A percentile compares a stretch with the other conserved stretches of the same genome.
These are phyloP conservation scores for Potorous gilbertii DNA, from an alignment of 2,797 vertebrate species.

Conservation along the genomic window DNA sequence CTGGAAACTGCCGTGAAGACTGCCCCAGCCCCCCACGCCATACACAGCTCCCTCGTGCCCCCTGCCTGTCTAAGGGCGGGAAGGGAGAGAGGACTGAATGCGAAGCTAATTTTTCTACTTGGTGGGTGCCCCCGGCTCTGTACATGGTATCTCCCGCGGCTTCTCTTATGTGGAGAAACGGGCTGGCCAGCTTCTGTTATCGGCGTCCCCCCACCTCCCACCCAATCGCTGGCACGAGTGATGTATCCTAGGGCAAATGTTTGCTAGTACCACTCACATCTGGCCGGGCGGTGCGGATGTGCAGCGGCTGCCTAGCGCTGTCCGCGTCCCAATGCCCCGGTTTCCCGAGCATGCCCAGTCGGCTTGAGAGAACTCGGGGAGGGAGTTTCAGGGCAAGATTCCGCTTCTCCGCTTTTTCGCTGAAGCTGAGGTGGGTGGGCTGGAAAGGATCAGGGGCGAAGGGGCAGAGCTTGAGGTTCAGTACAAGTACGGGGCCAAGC, in stretches of 20 bases:
- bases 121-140: conserved; percentile 61
- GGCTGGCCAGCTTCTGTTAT: conserved; percentile 62
- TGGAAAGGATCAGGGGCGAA: conserved; percentile 42
- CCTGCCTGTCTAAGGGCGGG: conserved; percentile 14
- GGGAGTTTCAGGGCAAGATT: conserved; percentile 69
- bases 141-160: conserved; percentile 76
- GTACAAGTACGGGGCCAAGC: not conserved
- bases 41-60: not conserved
- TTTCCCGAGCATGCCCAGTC: conserved; percentile 72
- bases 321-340: conserved; percentile 42
- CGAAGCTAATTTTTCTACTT: conserved; percentile 4
- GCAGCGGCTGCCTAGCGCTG: conserved; percentile 43
- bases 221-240: conserved; percentile 32
- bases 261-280: conserved; percentile 48
- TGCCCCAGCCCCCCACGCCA: not conserved
- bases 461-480: conserved; percentile 33
- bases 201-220: conserved; percentile 51
- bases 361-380: conserved; percentile 42
- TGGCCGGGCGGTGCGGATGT: conserved; percentile 58
- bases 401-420: conserved; percentile 74
- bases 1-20: not conserved
- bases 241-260: not conserved
- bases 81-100: not conserved
- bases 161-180: conserved; percentile 54
- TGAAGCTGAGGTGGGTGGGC: conserved; percentile 71